A percentile compares a stretch with the other conserved stretches of the same genome.
phyloP scores from a whole-genome alignment of 2,113 vertebrate species.

The Suncus etruscus region DNA sequence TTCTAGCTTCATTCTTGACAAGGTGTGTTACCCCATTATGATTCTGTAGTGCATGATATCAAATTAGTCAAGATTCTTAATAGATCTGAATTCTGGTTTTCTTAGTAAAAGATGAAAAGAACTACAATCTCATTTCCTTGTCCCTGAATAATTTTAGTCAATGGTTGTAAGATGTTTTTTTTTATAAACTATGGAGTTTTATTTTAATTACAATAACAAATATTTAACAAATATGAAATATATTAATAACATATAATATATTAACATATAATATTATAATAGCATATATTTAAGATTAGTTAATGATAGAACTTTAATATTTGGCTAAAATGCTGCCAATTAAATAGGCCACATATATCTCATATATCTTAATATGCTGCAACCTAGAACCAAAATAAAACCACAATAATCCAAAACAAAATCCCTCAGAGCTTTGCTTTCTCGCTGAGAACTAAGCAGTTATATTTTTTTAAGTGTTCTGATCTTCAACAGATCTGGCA shows the following conservation, averaged over 20 bases:
- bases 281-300: constrained; percentile 19
- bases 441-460: not conserved
- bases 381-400: constrained; percentile 42
- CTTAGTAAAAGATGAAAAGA: not conserved
- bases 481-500: not conserved
- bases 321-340: not conserved
- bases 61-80: not conserved
- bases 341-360: constrained; percentile 23
- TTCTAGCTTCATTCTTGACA: not conserved
- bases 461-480: not conserved
- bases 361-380: not conserved
- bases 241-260: too few relatives aligned
- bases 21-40: not conserved
- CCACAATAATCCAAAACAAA: constrained; percentile 20
- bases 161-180: not conserved
- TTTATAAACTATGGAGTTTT: not conserved
- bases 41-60: not conserved
- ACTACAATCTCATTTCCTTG: not conserved
- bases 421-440: not conserved
- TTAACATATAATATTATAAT: too few relatives aligned
- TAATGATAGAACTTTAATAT: not conserved
- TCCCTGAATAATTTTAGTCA: not conserved
- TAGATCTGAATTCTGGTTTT: not conserved
- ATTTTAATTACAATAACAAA: constrained; percentile 29
- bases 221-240: not conserved